Base-by-base conservation (phyloP, 2,113 vertebrate species). In the Ptychochromis oligacanthus region DNA sequence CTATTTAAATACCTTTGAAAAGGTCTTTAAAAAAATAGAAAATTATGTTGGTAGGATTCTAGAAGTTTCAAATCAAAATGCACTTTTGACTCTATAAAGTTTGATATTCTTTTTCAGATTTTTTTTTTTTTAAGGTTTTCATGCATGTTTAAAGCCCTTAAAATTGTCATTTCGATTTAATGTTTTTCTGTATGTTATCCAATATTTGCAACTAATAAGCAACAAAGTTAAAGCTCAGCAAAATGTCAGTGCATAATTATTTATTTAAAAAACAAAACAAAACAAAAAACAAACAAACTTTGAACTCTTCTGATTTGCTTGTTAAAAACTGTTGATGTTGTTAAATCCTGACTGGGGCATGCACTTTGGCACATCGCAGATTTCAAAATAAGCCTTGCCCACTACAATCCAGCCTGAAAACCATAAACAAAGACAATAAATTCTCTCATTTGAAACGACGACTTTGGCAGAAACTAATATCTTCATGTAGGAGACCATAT, bases 71-170 rank as follows among this genome's bases (percentile, higher is more conserved):
- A 18, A 18, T 7, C 17, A 52, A 52, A 52, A 52, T 52, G 17
- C 6, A 20, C 2, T 18, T 52, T 52, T 52, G 49, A 18, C 15
- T 52, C 2, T 46, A 4, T 14, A 46, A 46, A 15, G 43, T 46
- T 46, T 52, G 17, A 52, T 7, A 7, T 52, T 52, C 15, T 31
- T 0, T 46, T 70, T 49, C 9, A 70, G 15, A 3, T 31, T 31
- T 31, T 31, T 24, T 49, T 70, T 36, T 70, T 52, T 31, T 15
- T 0, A 0, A 72, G 43, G 12, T 31, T 49, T 49, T 49, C 1
- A 0, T 26, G 5, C 2, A 46, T 26, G 4, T 46, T 46, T 46
- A 46, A 46, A 15, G 0, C 40, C 40, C 15, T 49, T 70, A 0
- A 70, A 70, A 49, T 6, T 4, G 43, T 52, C 0, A 20, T 70